A percentile compares a stretch with the other conserved stretches of the same genome.
These are phyloP conservation scores for Chrysocyon brachyurus DNA, from an alignment of 2,797 vertebrate species.

Conservation along the genomic window DNA sequence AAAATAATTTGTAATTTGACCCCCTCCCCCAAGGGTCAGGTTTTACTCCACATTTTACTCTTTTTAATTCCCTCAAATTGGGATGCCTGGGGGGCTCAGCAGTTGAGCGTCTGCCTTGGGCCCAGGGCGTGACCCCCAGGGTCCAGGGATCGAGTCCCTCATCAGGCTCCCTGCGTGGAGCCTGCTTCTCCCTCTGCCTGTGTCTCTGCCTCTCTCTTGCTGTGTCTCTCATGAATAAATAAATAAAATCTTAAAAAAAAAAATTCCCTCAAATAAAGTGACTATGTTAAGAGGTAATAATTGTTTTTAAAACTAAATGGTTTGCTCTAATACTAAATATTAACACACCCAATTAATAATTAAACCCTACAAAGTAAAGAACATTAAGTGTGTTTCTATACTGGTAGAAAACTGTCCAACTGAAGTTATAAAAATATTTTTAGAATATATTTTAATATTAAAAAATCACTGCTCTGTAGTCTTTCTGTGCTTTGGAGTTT, in stretches of 20 bases:
- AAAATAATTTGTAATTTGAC: conserved; percentile 73
- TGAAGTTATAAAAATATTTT: conserved; percentile 11
- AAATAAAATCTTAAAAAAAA: too few relatives aligned
- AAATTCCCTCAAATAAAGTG: conserved; percentile 21
- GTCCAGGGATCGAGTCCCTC: too few relatives aligned
- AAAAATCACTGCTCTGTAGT: background rate
- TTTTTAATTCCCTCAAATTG: conserved; percentile 5
- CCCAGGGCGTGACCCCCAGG: too few relatives aligned
- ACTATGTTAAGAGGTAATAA: conserved; percentile 14
- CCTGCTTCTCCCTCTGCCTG: too few relatives aligned
- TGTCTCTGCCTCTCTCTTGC: too few relatives aligned
- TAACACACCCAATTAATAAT: background rate
- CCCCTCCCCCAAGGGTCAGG: background rate
- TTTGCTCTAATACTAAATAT: background rate
- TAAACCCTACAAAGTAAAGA: conserved; percentile 8
- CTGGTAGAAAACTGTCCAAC: background rate
- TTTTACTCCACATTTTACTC: conserved; percentile 2
- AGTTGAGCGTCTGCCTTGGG: too few relatives aligned
- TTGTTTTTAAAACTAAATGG: background rate
- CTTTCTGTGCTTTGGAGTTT: conserved; percentile 12
- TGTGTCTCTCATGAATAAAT: too few relatives aligned
- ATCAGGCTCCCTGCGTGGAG: too few relatives aligned
- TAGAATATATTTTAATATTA: background rate
- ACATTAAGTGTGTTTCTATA: background rate
- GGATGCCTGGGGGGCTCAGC: too few relatives aligned